Evolutionary conservation across 2,113 vertebrate species (phyloP), one percentile per base, ranked within the genome.

Genomic region (Psettodes erumei): DNA sequence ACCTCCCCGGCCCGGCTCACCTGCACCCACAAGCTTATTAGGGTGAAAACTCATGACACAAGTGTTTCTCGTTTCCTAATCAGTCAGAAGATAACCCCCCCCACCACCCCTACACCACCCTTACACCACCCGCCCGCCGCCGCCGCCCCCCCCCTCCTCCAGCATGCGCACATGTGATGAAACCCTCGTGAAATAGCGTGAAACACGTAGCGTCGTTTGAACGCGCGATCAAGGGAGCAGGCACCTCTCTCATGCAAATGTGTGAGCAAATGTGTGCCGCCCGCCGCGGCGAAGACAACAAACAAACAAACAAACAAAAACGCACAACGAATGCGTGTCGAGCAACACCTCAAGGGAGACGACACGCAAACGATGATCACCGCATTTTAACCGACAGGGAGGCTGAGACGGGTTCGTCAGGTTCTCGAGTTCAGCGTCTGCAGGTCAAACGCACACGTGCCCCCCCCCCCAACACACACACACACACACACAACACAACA

Each of bases 111-210:
- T n/a, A n/a, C n/a, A n/a, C n/a, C n/a, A n/a, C n/a, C n/a, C n/a
- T n/a, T n/a, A n/a, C n/a, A n/a, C 35, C 32, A 51, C 63, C 56
- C 38, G 3, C 21, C 3, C 37, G 10, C 43, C 23, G 1, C 50
- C 0, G 2, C 18, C 55, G 19, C n/a, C 6, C 13, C 3, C 35
- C 35, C 6, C 6, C 33, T 1, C 1, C 56, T 21, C n/a, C 3
- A 9, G 61, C 58, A 1, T 69, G 71, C 43, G 70, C 2, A n/a
- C 30, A 68, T 59, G 82, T 91, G 90, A 92, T 91, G 90, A 91
- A 91, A 92, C 72, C 85, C 61, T 82, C 79, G 61, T 87, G 89
- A 90, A 91, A 91, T 77, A 59, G 56, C 71, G 79, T 85, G 89
- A 90, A 92, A 91, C 74, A n/a, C 19, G 21, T 53, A 53, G 61